phyloP scores from a whole-genome alignment of 1,140 invertebrate genomes.

The Meloidogyne exigua region DNA sequence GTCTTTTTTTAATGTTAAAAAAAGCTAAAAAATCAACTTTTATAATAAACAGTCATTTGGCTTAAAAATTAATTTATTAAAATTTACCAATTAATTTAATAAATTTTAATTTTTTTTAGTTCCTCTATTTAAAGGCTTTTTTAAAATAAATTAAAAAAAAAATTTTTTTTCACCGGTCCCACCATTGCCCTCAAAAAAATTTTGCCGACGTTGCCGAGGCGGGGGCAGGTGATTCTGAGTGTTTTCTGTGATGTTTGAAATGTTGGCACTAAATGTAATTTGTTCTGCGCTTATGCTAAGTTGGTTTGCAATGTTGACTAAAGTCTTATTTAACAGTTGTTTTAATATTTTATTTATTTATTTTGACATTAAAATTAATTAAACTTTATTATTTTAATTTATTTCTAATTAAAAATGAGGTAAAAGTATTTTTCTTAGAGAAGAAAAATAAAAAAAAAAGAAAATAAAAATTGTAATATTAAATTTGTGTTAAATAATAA shows the following conservation, averaged over 20 bases:
- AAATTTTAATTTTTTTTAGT: too few relatives aligned
- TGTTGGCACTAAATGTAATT: neutral
- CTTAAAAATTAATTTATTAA: too few relatives aligned
- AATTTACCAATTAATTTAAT: too few relatives aligned
- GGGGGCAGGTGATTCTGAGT: neutral
- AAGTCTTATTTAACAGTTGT: neutral
- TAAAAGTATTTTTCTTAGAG: too few relatives aligned
- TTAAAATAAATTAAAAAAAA: too few relatives aligned
- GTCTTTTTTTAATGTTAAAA: too few relatives aligned
- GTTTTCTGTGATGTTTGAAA: neutral
- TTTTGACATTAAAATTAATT: neutral
- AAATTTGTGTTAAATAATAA: too few relatives aligned
- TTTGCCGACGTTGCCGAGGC: neutral
- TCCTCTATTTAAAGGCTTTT: too few relatives aligned
- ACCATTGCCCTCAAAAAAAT: neutral
- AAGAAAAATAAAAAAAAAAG: neutral
- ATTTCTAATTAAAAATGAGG: neutral
- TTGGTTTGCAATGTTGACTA: neutral
- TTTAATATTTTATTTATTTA: neutral
- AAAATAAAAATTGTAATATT: too few relatives aligned
- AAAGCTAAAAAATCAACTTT: too few relatives aligned
- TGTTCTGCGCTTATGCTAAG: neutral
- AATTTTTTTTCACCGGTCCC: neutral
- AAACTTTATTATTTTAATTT: too few relatives aligned
- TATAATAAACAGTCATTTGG: too few relatives aligned